These are phyloP conservation scores for Australoheros facetus DNA, from an alignment of 2,797 vertebrate genomes.

Conservation along the genomic window DNA sequence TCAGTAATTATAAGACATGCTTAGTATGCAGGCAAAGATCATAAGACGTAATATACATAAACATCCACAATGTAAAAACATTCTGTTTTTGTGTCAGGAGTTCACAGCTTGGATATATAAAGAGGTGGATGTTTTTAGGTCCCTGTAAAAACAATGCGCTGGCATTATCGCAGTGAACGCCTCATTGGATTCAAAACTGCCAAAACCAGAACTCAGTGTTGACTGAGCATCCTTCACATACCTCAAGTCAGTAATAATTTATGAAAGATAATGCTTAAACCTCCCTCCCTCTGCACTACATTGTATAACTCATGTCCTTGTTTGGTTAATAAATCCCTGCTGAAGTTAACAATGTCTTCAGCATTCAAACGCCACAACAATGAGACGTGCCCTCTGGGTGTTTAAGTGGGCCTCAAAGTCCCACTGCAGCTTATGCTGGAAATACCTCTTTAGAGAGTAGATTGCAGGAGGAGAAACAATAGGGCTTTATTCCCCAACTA, in stretches of 20 bases:
- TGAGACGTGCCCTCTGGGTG: constrained; percentile 37
- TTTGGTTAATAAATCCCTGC: constrained; percentile 64
- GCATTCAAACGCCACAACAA: constrained; percentile 53
- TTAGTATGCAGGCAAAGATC: not conserved
- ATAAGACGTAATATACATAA: not conserved
- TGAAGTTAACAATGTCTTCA: constrained; percentile 62
- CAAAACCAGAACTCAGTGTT: not conserved
- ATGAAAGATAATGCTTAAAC: constrained; percentile 24
- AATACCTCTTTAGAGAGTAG: constrained; percentile 43
- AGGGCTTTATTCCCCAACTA: not conserved
- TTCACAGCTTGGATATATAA: not conserved
- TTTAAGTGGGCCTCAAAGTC: constrained; percentile 52
- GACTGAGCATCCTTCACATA: constrained; percentile 17
- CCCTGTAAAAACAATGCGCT: not conserved
- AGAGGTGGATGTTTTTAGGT: not conserved
- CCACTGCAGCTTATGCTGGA: constrained; percentile 39
- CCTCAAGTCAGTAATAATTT: constrained; percentile 31
- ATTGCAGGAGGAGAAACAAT: constrained; percentile 30
- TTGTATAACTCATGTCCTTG: constrained; percentile 50
- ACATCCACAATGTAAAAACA: not conserved
- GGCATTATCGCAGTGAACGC: not conserved
- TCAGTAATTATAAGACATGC: not conserved
- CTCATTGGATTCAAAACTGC: constrained; percentile 16
- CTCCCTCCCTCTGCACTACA: not conserved
- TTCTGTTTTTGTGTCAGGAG: too few species aligned